Evolutionary conservation across 64 coral and sea anemone genomes (phyloP).

Genomic region (Pachyseris speciosa): DNA sequence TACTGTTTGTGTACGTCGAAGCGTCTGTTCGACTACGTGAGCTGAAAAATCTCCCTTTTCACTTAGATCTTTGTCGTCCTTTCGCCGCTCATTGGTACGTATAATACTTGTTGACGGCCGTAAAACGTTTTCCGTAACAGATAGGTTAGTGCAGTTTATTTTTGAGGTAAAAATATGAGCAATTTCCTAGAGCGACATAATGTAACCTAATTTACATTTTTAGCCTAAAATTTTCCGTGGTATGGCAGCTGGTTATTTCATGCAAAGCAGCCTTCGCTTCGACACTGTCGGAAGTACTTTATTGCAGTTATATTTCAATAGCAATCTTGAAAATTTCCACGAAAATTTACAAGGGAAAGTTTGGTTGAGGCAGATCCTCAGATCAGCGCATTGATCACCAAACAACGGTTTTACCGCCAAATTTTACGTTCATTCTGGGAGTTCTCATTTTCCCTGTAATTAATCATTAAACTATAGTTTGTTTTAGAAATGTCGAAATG

Average conservation of each 20-base stretch:
- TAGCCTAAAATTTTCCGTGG: neutral
- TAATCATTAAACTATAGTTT: slow-evolving; percentile 23
- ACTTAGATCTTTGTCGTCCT: slow-evolving; percentile 98
- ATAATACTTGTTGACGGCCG: neutral
- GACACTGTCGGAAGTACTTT: neutral
- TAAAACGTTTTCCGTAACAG: neutral
- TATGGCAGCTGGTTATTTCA: slow-evolving; percentile 42
- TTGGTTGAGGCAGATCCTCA: neutral
- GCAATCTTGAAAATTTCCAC: neutral
- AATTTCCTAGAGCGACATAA: neutral
- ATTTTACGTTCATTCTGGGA: neutral
- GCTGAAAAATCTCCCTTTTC: slow-evolving; percentile 99
- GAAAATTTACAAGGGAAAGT: neutral
- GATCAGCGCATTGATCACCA: neutral
- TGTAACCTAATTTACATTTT: slow-evolving; percentile 38
- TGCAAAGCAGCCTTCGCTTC: slow-evolving; percentile 3
- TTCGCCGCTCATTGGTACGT: slow-evolving; percentile 99
- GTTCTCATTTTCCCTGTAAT: slow-evolving; percentile 27
- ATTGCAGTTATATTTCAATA: neutral
- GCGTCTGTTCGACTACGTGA: slow-evolving; percentile 97
- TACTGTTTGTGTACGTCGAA: slow-evolving; percentile 97
- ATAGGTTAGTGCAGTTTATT: neutral
- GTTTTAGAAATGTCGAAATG: neutral
- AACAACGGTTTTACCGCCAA: neutral
- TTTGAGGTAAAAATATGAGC: neutral